Conservation (phyloP, 1,140 invertebrate species). For the Drosophila saltans region DNA sequence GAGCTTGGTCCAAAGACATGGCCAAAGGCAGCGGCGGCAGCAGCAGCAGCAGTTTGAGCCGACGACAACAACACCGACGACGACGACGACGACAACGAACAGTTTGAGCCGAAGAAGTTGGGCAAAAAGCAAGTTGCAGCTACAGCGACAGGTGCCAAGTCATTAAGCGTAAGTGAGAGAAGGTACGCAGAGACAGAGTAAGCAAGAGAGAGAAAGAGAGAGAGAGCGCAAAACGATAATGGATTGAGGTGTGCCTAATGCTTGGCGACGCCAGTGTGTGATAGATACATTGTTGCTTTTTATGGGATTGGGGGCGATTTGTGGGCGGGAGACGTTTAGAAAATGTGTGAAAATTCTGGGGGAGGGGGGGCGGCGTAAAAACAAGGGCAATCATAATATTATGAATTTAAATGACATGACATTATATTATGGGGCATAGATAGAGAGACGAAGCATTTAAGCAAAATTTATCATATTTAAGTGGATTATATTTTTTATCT, state of each 20-base stretch:
- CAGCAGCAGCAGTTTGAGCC: conserved; percentile 35
- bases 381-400: conserved; percentile 11
- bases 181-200: conserved; percentile 20
- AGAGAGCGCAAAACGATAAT: conserved; percentile 24
- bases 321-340: conserved; percentile 24
- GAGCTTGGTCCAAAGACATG: conserved; percentile 56
- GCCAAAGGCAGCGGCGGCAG: conserved; percentile 38
- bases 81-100: conserved; percentile 18
- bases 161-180: conserved; percentile 15
- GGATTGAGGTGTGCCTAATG: conserved; percentile 28
- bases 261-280: conserved; percentile 41
- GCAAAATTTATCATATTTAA: too few species aligned
- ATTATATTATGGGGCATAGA: too few species aligned
- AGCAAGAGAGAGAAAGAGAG: neutral
- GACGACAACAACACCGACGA: conserved; percentile 17
- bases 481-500: too few species aligned
- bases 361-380: neutral
- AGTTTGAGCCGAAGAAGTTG: conserved; percentile 62
- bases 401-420: neutral
- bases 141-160: conserved; percentile 67
- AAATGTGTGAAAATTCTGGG: conserved; percentile 23
- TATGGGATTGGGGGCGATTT: conserved; percentile 42
- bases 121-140: conserved; percentile 43
- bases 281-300: conserved; percentile 2
- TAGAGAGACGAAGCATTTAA: too few species aligned